These are phyloP conservation scores for Diadema setosum DNA, from an alignment of 35 echinoderm and acorn worm genomes.

Conservation along the genomic window DNA sequence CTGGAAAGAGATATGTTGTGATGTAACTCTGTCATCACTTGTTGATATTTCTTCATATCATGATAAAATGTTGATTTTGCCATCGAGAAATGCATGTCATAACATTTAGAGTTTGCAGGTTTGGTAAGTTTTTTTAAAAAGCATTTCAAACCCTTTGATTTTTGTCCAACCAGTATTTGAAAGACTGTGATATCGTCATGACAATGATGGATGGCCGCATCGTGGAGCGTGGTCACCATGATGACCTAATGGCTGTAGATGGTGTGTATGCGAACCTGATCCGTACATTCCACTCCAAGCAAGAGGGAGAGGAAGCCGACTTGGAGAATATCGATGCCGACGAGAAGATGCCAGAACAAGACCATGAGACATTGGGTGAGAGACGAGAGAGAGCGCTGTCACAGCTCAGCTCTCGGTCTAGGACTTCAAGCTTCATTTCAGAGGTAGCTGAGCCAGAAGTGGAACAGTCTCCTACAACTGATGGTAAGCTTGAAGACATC, in stretches of 20 bases:
- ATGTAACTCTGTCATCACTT: too few species aligned
- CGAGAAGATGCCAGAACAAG: slow-evolving; percentile 15
- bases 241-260: slow-evolving; percentile 58
- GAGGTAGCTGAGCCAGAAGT: not conserved
- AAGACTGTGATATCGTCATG: slow-evolving; percentile 81
- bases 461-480: not conserved
- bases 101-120: not conserved
- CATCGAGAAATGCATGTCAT: too few species aligned
- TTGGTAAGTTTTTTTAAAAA: not conserved
- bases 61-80: too few species aligned
- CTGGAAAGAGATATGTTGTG: too few species aligned
- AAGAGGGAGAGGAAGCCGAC: slow-evolving; percentile 62
- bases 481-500: not conserved
- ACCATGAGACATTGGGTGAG: slow-evolving; percentile 23
- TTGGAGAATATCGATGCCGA: slow-evolving; percentile 30
- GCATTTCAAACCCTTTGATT: not conserved
- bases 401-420: slow-evolving; percentile 35
- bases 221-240: slow-evolving; percentile 75
- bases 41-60: too few species aligned
- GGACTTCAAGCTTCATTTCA: slow-evolving; percentile 35
- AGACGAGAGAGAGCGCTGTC: slow-evolving; percentile 39
- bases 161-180: slow-evolving; percentile 59
- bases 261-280: slow-evolving; percentile 76
- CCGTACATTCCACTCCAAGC: slow-evolving; percentile 74
- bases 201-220: slow-evolving; percentile 77